A percentile compares a stretch with the other conserved stretches of the same genome.
Conservation (phyloP, 2,888 invertebrate genomes). For the Acanthosepion pharaonis region DNA sequence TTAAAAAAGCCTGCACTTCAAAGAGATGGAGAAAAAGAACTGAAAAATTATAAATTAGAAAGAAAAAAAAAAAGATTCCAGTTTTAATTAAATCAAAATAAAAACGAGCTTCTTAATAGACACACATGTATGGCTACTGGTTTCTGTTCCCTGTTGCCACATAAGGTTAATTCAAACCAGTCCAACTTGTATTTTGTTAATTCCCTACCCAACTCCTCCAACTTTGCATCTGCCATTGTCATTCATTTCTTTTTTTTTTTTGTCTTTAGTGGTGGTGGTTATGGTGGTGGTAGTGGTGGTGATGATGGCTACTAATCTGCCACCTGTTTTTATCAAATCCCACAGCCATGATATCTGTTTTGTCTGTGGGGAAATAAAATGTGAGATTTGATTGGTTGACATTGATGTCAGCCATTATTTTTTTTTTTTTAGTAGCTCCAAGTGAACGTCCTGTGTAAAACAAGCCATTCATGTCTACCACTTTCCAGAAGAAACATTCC, state of each 20-base stretch:
- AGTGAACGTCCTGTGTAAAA: constrained; percentile 1
- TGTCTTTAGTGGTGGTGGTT: neutral
- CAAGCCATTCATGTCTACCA: neutral
- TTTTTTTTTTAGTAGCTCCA: neutral
- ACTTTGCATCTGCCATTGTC: neutral
- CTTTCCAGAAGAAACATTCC: neutral
- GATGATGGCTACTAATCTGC: neutral
- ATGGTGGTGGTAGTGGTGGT: too few relatives aligned
- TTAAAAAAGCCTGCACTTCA: neutral
- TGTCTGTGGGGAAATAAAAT: neutral
- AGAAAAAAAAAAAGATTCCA: too few relatives aligned
- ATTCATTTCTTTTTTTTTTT: neutral
- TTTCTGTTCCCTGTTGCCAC: neutral
- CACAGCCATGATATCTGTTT: neutral
- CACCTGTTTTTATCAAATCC: constrained; percentile 33
- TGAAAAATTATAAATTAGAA: too few relatives aligned
- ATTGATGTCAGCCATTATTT: neutral
- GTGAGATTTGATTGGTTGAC: constrained; percentile 16
- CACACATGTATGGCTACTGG: neutral
- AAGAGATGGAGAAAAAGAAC: neutral
- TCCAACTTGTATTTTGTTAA: neutral
- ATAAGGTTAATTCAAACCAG: neutral
- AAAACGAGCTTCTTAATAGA: neutral
- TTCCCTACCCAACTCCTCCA: neutral
- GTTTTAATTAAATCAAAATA: neutral